Conservation (phyloP, 2,113 vertebrate species). For the Scartelaos histophorus region DNA sequence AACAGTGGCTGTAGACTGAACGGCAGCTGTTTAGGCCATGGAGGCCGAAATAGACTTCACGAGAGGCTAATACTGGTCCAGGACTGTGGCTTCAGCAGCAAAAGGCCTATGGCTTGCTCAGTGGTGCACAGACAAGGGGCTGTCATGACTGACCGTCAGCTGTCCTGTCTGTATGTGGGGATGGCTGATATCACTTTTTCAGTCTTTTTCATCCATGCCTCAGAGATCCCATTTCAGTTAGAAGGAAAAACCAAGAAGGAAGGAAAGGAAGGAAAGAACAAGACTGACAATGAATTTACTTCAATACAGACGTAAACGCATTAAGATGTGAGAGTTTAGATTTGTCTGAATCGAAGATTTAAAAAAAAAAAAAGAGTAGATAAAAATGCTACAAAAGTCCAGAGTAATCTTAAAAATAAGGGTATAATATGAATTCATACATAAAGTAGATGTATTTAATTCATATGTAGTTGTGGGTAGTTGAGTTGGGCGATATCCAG, state of each 20-base stretch:
- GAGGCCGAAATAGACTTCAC: conserved; percentile 74
- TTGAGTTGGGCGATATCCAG: no score
- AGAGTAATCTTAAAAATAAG: no score
- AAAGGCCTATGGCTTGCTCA: conserved; percentile 43
- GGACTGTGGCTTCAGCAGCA: conserved; percentile 56
- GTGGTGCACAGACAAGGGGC: conserved; percentile 69
- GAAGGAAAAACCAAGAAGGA: neutral
- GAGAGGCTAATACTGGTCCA: conserved; percentile 59
- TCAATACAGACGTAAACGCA: no score
- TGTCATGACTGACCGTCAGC: conserved; percentile 61
- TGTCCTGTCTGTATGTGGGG: conserved; percentile 48
- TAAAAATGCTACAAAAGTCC: no score
- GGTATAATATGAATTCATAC: no score
- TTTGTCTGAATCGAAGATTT: no score
- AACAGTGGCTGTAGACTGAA: conserved; percentile 54
- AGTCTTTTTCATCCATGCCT: neutral
- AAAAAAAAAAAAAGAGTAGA: no score
- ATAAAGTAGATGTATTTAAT: no score
- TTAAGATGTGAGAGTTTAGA: no score
- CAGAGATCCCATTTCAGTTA: neutral
- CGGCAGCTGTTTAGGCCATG: conserved; percentile 73
- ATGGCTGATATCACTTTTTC: neutral
- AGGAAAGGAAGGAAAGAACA: neutral
- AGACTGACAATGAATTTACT: neutral
- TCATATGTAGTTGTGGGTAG: no score